A percentile compares a stretch with the other conserved stretches of the same genome.
Conservation (phyloP, 1,140 invertebrate species). For the Brachionus rubens region DNA sequence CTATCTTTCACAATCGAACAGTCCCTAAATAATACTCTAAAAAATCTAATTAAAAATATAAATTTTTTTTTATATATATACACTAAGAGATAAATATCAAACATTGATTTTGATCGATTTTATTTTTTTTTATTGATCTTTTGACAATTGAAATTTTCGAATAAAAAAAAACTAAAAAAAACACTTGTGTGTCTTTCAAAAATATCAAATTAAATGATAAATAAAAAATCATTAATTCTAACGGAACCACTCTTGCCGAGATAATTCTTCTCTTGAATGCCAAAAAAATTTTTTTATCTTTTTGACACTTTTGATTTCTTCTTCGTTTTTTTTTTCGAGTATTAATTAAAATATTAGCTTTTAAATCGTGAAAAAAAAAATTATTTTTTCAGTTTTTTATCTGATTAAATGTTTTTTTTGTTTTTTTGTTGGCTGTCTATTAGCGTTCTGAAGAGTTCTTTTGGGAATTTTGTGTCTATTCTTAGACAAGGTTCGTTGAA, state of each 20-base stretch:
- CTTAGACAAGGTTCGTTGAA: too few relatives aligned
- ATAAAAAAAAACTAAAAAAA: neutral
- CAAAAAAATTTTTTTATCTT: slow-evolving; percentile 17
- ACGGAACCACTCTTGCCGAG: slow-evolving; percentile 30
- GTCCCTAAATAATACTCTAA: slow-evolving; percentile 2
- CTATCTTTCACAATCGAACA: neutral
- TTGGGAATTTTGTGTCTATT: too few relatives aligned
- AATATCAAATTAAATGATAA: slow-evolving; percentile 19
- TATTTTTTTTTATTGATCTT: slow-evolving; percentile 17
- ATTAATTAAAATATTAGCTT: neutral
- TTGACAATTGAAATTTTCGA: slow-evolving; percentile 24
- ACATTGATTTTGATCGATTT: slow-evolving; percentile 34
- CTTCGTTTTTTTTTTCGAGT: neutral
- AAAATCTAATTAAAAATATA: slow-evolving; percentile 1
- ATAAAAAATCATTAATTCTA: slow-evolving; percentile 35
- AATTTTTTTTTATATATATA: neutral
- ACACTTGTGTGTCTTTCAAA: slow-evolving; percentile 18
- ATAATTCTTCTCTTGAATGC: neutral
- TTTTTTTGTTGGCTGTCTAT: too few relatives aligned
- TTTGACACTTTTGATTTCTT: slow-evolving; percentile 32
- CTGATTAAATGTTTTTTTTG: too few relatives aligned
- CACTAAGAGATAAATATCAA: slow-evolving; percentile 7
- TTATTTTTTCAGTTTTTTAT: too few relatives aligned
- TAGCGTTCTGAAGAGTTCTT: too few relatives aligned
- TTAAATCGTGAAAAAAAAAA: too few relatives aligned